Evolutionary conservation across 2,797 vertebrate genomes (phyloP).

Genomic region (Gymnocypris eckloni): DNA sequence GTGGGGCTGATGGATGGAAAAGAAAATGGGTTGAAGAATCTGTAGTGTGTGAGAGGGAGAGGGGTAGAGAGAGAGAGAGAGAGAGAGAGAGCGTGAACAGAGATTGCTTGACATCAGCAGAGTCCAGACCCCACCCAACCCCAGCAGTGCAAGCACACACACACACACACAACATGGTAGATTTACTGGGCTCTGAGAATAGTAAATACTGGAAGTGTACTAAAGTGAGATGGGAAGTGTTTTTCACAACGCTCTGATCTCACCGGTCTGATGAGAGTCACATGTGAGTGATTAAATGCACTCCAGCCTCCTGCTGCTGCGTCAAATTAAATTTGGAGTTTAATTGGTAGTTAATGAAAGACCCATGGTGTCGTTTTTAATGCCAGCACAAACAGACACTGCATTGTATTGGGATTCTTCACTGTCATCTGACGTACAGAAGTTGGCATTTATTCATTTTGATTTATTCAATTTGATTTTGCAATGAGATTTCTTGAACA

Average conservation of each 20-base stretch:
- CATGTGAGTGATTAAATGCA: slow-evolving; percentile 22
- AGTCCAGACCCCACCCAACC: slow-evolving; percentile 37
- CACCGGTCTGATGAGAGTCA: slow-evolving; percentile 4
- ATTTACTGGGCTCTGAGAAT: slow-evolving; percentile 21
- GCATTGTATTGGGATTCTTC: background rate
- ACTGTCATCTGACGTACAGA: background rate
- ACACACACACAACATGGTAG: slow-evolving; percentile 4
- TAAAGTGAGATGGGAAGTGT: background rate
- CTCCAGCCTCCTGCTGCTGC: background rate
- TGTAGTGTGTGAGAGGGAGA: slow-evolving; percentile 16
- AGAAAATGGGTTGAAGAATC: slow-evolving; percentile 11
- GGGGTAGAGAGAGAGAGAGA: slow-evolving; percentile 25
- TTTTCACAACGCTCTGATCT: slow-evolving; percentile 5
- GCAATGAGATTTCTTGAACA: too few species aligned
- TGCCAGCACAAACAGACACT: slow-evolving; percentile 9
- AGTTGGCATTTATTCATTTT: background rate
- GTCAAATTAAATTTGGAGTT: background rate
- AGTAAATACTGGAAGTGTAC: background rate
- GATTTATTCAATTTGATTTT: background rate
- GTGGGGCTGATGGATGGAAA: slow-evolving; percentile 35
- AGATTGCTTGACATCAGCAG: slow-evolving; percentile 39
- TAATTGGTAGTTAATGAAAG: slow-evolving; percentile 20
- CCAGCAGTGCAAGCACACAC: slow-evolving; percentile 6
- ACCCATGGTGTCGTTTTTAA: slow-evolving; percentile 7
- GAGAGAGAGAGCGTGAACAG: slow-evolving; percentile 19